These are phyloP conservation scores for Oikopleura albicans DNA, from an alignment of 23 tunicate genomes.

Conservation along the genomic window DNA sequence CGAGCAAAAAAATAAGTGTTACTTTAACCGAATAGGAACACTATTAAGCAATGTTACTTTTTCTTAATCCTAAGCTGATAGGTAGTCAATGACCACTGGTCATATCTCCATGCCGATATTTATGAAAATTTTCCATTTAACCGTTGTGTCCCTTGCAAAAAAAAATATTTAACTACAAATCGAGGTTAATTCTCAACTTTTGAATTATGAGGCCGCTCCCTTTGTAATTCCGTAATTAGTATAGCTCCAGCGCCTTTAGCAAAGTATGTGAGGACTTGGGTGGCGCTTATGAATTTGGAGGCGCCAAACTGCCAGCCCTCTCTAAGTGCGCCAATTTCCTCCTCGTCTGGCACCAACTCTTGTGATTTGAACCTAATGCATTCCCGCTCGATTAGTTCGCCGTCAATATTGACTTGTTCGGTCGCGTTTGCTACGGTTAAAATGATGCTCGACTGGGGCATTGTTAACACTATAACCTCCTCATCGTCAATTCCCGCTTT, in stretches of 20 bases:
- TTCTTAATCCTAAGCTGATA: too few species aligned
- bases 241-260: background rate
- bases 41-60: too few species aligned
- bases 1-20: too few species aligned
- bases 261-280: background rate
- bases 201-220: too few species aligned
- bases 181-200: too few species aligned
- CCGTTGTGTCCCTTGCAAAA: too few species aligned
- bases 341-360: background rate
- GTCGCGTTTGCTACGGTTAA: background rate
- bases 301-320: background rate
- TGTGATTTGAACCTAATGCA: background rate
- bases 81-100: too few species aligned
- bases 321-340: background rate
- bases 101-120: too few species aligned
- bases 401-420: background rate
- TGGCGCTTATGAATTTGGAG: background rate
- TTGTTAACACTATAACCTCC: background rate
- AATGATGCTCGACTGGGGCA: background rate
- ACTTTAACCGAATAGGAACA: too few species aligned
- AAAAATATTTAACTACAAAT: too few species aligned
- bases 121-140: too few species aligned
- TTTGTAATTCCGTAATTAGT: background rate
- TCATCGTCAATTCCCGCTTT: background rate
- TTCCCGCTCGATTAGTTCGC: background rate